A percentile compares a stretch with the other conserved stretches of the same genome.
Evolutionary conservation across 1,140 invertebrate genomes (phyloP).

Genomic region (Drosophila grimshawi): DNA sequence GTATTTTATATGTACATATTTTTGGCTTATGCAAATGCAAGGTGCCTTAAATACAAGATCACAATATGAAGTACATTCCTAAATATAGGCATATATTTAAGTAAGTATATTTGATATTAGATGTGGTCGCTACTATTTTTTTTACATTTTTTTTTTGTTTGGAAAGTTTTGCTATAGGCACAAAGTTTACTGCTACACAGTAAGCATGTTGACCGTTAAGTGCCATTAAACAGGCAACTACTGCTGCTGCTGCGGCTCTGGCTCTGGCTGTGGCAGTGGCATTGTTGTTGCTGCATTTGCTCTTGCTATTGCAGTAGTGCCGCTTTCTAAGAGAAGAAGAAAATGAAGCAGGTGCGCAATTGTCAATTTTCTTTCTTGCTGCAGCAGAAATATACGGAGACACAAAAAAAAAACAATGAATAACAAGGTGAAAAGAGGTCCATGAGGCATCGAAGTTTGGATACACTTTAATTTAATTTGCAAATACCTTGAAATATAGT

Average conservation of each 20-base stretch:
- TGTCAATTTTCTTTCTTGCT: constrained; percentile 74
- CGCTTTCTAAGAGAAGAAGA: constrained; percentile 56
- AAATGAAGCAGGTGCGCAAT: constrained; percentile 82
- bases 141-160: constrained; percentile 52
- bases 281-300: constrained; percentile 59
- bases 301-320: constrained; percentile 35
- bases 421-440: constrained; percentile 35
- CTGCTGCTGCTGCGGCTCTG: constrained; percentile 13
- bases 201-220: constrained; percentile 79
- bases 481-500: neutral
- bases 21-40: constrained; percentile 66
- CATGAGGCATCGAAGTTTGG: constrained; percentile 15
- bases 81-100: constrained; percentile 33
- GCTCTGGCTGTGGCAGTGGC: constrained; percentile 67
- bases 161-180: constrained; percentile 53
- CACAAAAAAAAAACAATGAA: constrained; percentile 73
- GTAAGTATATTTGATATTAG: constrained; percentile 1
- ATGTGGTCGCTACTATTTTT: constrained; percentile 17
- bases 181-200: constrained; percentile 80
- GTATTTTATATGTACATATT: constrained; percentile 18
- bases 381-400: constrained; percentile 33
- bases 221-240: constrained; percentile 79
- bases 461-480: constrained; percentile 25
- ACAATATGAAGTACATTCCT: constrained; percentile 23
- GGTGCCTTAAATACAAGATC: constrained; percentile 17